These are phyloP conservation scores for Tiliqua scincoides DNA, from an alignment of 2,113 vertebrate genomes.

Conservation along the genomic window DNA sequence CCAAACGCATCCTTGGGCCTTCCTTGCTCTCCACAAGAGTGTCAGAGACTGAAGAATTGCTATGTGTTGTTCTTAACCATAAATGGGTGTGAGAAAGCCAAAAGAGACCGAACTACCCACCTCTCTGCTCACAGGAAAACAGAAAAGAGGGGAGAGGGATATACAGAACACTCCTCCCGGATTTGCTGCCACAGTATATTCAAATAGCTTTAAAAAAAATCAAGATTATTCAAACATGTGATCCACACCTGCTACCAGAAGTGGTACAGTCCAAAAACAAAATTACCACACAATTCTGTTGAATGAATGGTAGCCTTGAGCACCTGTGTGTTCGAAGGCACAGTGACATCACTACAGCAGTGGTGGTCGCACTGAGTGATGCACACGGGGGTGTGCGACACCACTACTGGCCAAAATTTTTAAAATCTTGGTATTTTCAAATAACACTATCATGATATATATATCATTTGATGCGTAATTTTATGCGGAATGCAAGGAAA, in stretches of 20 bases:
- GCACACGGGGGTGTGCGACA: too few species aligned
- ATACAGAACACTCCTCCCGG: neutral
- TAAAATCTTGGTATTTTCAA: too few species aligned
- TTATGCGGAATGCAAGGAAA: too few species aligned
- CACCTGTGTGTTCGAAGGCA: neutral
- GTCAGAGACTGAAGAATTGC: neutral
- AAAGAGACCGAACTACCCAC: too few species aligned
- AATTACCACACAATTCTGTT: neutral
- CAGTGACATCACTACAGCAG: too few species aligned
- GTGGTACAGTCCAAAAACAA: neutral
- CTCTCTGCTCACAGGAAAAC: neutral
- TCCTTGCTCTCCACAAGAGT: neutral
- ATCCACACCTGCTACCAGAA: neutral
- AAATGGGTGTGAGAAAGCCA: neutral
- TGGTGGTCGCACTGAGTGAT: too few species aligned
- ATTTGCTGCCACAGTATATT: neutral
- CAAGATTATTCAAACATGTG: too few species aligned
- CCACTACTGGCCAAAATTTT: too few species aligned
- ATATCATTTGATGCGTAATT: too few species aligned
- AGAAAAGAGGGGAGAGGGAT: neutral
- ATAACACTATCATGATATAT: too few species aligned
- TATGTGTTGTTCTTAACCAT: neutral
- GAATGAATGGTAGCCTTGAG: neutral
- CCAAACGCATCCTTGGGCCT: neutral
- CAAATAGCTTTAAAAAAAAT: neutral